A percentile compares a stretch with the other conserved stretches of the same genome.
Evolutionary conservation across 2,797 vertebrate genomes (phyloP).

Genomic region (Parauchenoglanis ngamensis): DNA sequence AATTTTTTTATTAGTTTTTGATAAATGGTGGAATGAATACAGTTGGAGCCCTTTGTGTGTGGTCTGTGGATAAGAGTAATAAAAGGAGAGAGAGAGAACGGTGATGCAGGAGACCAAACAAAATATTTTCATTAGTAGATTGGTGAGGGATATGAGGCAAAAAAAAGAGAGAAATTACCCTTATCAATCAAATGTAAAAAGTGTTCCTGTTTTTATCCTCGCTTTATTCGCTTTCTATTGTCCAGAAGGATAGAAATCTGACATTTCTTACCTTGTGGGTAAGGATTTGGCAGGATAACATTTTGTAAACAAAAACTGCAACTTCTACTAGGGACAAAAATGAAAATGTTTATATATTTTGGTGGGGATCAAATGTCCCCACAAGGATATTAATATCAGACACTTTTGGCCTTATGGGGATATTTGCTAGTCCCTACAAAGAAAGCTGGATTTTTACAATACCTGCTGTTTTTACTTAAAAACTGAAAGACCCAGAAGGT

Average conservation of each 20-base stretch:
- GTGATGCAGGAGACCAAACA: background rate
- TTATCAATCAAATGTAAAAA: conserved; percentile 3
- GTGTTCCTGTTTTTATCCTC: background rate
- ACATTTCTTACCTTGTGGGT: background rate
- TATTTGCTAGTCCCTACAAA: background rate
- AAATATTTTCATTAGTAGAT: conserved; percentile 13
- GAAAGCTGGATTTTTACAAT: background rate
- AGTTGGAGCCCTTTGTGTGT: background rate
- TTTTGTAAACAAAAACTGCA: background rate
- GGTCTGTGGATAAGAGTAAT: background rate
- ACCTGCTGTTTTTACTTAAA: background rate
- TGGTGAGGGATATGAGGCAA: background rate
- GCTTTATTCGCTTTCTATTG: background rate
- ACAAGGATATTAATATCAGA: background rate
- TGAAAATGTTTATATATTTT: background rate
- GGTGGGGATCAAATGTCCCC: background rate
- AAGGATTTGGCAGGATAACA: background rate
- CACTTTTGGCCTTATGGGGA: background rate
- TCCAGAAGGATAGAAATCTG: background rate
- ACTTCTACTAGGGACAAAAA: background rate
- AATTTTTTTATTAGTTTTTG: conserved; percentile 20
- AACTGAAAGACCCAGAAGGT: background rate
- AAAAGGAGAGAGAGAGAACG: background rate
- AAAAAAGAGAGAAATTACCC: too few relatives aligned
- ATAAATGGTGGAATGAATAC: conserved; percentile 5